Evolutionary conservation across 2,888 invertebrate species (phyloP).

Genomic region (Orthonychiurus folsomi): DNA sequence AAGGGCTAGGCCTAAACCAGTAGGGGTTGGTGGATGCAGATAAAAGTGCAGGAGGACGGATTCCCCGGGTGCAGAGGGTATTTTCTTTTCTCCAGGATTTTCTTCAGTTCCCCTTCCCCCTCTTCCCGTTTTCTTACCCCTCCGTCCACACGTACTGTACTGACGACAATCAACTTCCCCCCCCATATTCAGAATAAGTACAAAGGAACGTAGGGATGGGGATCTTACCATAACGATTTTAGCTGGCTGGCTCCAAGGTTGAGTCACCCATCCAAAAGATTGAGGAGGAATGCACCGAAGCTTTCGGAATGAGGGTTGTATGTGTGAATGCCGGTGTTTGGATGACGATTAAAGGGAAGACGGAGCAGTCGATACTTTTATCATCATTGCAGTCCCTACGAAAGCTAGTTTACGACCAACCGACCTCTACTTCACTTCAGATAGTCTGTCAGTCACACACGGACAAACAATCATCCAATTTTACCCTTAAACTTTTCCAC

Average conservation of each 20-base stretch:
- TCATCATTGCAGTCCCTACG: neutral
- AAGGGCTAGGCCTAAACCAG: no score
- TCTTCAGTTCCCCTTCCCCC: neutral
- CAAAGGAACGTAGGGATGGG: no score
- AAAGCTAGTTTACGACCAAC: neutral
- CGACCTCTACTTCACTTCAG: neutral
- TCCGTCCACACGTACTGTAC: neutral
- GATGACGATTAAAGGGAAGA: no score
- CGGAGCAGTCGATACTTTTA: neutral
- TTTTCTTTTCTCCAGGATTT: neutral
- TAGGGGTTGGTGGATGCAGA: neutral
- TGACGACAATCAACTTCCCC: neutral
- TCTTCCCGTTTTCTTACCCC: neutral
- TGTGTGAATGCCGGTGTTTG: no score
- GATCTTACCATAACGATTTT: no score
- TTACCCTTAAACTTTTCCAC: no score
- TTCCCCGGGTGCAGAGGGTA: neutral
- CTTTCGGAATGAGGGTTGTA: no score
- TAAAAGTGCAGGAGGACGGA: neutral
- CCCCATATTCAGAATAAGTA: conserved; percentile 1
- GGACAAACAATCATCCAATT: no score
- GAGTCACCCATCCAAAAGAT: neutral
- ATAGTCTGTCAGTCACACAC: no score
- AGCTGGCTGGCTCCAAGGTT: no score
- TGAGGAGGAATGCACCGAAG: no score